Evolutionary conservation across 2,797 vertebrate species (phyloP), one percentile per base, ranked within the genome.

Genomic region (Brachymystax lenok): DNA sequence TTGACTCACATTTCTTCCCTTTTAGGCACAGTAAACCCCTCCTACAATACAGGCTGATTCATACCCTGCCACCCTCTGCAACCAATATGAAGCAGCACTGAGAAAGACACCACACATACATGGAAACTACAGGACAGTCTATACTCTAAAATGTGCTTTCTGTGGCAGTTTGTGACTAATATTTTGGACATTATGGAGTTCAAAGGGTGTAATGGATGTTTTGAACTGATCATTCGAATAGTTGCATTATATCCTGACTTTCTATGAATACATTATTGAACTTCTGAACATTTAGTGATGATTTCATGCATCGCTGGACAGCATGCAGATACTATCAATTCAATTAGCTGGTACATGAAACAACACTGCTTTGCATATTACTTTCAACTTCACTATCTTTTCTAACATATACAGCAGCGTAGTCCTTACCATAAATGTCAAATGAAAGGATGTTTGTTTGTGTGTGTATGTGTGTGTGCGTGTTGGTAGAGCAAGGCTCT

Each of bases 1-100:
- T 54, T 56, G 64, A 64, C 51, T 50, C n/a, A 17, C 27, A 76
- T 82, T 13, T 24, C n/a, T 72, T 76, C 28, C 68, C 54, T 54
- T 28, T 61, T 51, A 61, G 59, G 28, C 27, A 7, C 69, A 46
- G 12, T 33, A 54, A 40, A 35, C 64, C 17, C 40, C 14, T 6
- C 52, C 59, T 24, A 24, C 19, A 24, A 63, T 24, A 24, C 21
- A 27, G 61, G 10, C n/a, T 24, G 24, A 64, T 24, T 24, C 61
- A 64, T 64, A 64, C 17, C 40, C 40, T 46, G 40, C 40, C 40
- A 46, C 10, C 40, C 40, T 46, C 40, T 46, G 40, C 10, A 13
- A 13, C 40, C 40, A 2, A 46, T 12, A 46, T 46, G 40, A 46
- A 46, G 40, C 10, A 46, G 19, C 5, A 19, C 7, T 59, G 5